Base-by-base conservation (phyloP, 1,140 invertebrate species). In the Fopius arisanus region DNA sequence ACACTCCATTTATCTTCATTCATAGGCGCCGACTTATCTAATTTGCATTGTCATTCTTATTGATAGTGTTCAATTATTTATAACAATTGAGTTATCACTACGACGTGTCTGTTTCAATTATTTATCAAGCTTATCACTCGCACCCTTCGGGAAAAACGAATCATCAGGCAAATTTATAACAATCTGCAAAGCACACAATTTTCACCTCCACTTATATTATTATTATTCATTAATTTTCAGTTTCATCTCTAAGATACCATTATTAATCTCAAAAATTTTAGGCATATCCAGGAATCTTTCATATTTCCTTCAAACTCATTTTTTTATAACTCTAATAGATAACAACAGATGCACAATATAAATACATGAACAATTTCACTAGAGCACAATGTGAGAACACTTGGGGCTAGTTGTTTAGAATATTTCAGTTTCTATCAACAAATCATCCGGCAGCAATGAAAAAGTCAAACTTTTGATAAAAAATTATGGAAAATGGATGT, bases 11-110 rank as follows among this genome's bases (percentile, higher is more conserved):
- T n/a, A 40, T 71, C 69, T 75, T 68, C 69, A 72, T 67, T 71
- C 70, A 71, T 75, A 75, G 74, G 74, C 74, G 74, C 74, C 74
- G 74, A 75, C 74, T 75, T 75, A 43, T 75, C 43, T 66, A 65
- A 71, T 67, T 67, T 67, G 12, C 29, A 72, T 66, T 48, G 2
- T 43, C 41, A 66, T 72, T 65, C 41, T 67, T 65, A 41, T 26
- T 19, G 28, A 65, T 66, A 63, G 40, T 40, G n/a, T 59, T 62
- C 19, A 21, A 48, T 54, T 33, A 51, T 69, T 51, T 21, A 51
- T 69, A 59, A 69, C 51, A 62, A 54, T 54, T 40, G 31, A 43
- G 7, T 37, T 40, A 70, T 54, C 48, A 37, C 28, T 51, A 37
- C 33, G 48, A 62, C 28, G 28, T 41, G 16, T 41, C 14, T 62